These are phyloP conservation scores for Rhagoletis zephyria DNA, from an alignment of 1,140 invertebrate genomes.

Conservation along the genomic window DNA sequence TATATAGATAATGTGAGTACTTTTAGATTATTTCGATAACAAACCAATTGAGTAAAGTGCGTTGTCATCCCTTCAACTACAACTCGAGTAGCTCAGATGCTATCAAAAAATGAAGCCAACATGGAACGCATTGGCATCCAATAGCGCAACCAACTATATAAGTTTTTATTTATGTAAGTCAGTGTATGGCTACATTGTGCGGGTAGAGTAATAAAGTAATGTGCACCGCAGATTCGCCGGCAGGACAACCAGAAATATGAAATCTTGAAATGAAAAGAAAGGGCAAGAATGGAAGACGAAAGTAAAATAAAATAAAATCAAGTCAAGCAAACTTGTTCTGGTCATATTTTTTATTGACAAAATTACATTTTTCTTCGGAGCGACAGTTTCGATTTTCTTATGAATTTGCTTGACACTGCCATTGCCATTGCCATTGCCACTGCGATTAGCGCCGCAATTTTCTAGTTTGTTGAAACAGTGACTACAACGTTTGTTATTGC, in stretches of 20 bases:
- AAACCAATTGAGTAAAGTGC: conserved; percentile 31
- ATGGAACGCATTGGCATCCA: background rate
- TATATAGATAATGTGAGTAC: background rate
- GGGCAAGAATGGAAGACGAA: conserved; percentile 12
- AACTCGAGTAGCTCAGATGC: background rate
- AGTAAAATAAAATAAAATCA: conserved; percentile 38
- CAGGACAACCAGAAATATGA: background rate
- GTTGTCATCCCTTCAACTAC: conserved; percentile 35
- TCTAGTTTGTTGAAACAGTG: conserved; percentile 23
- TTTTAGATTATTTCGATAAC: background rate
- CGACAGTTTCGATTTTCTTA: background rate
- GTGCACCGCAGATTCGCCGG: background rate
- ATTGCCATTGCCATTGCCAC: conserved; percentile 3
- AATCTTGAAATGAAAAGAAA: background rate
- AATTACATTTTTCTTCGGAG: background rate
- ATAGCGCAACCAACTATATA: background rate
- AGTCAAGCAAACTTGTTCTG: conserved; percentile 17
- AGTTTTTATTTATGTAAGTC: background rate
- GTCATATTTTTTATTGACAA: conserved; percentile 46
- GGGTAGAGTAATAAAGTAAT: conserved; percentile 35
- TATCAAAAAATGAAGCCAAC: background rate
- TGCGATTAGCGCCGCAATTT: conserved; percentile 45
- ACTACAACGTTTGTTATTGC: background rate
- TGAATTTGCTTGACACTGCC: background rate
- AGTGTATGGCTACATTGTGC: background rate